Percentiles rank a stretch among this genome's conserved stretches.
Conservation (phyloP, 2,797 vertebrate genomes). For the Sylvilagus floridanus region DNA sequence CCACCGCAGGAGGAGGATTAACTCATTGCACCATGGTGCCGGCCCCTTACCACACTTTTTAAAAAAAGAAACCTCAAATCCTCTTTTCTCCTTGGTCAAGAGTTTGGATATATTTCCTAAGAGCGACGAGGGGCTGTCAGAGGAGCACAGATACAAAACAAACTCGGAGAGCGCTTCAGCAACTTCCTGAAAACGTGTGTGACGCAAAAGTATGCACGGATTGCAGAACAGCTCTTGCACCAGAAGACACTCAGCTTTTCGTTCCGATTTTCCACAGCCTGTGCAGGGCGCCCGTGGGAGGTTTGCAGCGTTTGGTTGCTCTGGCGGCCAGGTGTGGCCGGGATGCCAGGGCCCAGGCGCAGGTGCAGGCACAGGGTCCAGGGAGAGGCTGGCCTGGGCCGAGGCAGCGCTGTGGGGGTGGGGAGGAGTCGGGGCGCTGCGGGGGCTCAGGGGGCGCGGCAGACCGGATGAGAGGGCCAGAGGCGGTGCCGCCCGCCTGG, state of each 20-base stretch:
- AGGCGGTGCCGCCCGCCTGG: not conserved
- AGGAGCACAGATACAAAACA: not conserved
- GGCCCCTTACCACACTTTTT: no score
- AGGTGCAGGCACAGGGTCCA: not conserved
- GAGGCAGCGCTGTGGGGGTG: not conserved
- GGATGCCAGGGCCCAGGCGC: not conserved
- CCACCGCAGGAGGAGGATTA: no score
- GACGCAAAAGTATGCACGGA: no score
- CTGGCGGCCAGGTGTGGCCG: not conserved
- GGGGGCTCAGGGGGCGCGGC: rapidly evolving
- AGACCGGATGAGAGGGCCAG: not conserved
- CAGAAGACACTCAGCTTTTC: no score
- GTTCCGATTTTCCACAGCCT: no score
- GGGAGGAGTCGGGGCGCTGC: not conserved
- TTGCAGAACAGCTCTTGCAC: no score
- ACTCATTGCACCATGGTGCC: no score
- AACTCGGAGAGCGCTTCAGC: no score
- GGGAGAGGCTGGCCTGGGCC: not conserved
- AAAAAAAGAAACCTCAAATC: not conserved
- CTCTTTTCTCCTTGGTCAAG: not conserved
- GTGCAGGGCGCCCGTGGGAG: no score
- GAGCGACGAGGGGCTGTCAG: not conserved
- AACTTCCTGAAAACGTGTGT: no score
- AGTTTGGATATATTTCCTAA: not conserved
- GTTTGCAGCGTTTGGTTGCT: not conserved